Evolutionary conservation across 2,113 vertebrate species (phyloP).

Genomic region (Xiphophorus couchianus): DNA sequence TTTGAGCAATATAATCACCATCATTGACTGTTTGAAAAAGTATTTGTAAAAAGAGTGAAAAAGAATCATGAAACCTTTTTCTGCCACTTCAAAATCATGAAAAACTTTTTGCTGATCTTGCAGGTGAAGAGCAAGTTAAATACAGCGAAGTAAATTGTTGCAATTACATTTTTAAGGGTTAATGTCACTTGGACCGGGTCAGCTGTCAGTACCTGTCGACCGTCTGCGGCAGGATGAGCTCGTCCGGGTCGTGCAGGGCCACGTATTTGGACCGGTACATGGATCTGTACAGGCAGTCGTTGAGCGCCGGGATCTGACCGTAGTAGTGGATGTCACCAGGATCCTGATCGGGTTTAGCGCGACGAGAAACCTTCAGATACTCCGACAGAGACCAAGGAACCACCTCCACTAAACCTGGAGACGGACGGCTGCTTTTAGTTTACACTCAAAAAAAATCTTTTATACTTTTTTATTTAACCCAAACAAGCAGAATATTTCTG

Average conservation of each 20-base stretch:
- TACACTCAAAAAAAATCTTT: background rate
- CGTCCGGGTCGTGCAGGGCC: conserved; percentile 78
- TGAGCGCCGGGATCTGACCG: conserved; percentile 70
- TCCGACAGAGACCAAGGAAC: conserved; percentile 74
- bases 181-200: too few species aligned
- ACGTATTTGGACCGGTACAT: conserved; percentile 73
- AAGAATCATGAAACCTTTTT: too few species aligned
- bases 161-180: too few species aligned
- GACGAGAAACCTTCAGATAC: conserved; percentile 58
- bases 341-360: conserved; percentile 37
- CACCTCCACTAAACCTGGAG: conserved; percentile 66
- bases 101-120: too few species aligned
- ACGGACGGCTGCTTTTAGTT: background rate
- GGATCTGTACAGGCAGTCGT: conserved; percentile 70
- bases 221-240: conserved; percentile 75
- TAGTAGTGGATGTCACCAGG: conserved; percentile 72
- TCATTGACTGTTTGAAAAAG: too few species aligned
- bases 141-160: too few species aligned
- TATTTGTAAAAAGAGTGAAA: too few species aligned
- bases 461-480: background rate
- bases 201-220: conserved; percentile 33
- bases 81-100: too few species aligned
- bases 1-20: too few species aligned
- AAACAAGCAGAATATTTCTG: background rate
- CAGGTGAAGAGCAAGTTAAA: too few species aligned